A percentile compares a stretch with the other conserved stretches of the same genome.
These are phyloP conservation scores for Drosophila truncata DNA, from an alignment of 1,140 invertebrate genomes.

Conservation along the genomic window DNA sequence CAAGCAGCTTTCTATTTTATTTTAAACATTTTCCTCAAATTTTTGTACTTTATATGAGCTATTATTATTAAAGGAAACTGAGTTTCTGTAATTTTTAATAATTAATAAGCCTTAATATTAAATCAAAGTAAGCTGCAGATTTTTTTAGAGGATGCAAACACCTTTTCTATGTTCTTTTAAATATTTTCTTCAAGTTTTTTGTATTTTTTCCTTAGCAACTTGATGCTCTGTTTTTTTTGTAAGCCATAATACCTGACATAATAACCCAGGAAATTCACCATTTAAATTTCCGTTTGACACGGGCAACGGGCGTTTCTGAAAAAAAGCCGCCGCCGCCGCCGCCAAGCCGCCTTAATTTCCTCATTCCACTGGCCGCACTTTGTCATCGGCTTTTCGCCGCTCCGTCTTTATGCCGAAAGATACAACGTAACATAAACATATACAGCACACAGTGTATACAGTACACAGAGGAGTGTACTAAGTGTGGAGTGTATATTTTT, in stretches of 20 bases:
- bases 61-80: too few species aligned
- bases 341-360: constrained; percentile 12
- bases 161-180: not conserved
- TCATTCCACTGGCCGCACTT: constrained; percentile 5
- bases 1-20: not conserved
- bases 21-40: not conserved
- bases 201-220: not conserved
- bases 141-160: too few species aligned
- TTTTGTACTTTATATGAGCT: too few species aligned
- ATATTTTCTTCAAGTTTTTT: not conserved
- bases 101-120: too few species aligned
- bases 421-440: not conserved
- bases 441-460: not conserved
- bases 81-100: too few species aligned
- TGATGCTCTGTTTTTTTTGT: not conserved
- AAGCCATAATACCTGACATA: constrained; percentile 2
- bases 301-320: constrained; percentile 5
- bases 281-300: constrained; percentile 38
- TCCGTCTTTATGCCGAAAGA: constrained; percentile 8
- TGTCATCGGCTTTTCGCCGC: constrained; percentile 25
- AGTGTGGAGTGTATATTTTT: constrained; percentile 5
- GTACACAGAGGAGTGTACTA: not conserved
- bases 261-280: constrained; percentile 18
- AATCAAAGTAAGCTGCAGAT: too few species aligned
- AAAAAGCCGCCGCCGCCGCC: constrained; percentile 15